Base-by-base conservation (phyloP, 2,797 vertebrate genomes). In the Sitta carolinensis region DNA sequence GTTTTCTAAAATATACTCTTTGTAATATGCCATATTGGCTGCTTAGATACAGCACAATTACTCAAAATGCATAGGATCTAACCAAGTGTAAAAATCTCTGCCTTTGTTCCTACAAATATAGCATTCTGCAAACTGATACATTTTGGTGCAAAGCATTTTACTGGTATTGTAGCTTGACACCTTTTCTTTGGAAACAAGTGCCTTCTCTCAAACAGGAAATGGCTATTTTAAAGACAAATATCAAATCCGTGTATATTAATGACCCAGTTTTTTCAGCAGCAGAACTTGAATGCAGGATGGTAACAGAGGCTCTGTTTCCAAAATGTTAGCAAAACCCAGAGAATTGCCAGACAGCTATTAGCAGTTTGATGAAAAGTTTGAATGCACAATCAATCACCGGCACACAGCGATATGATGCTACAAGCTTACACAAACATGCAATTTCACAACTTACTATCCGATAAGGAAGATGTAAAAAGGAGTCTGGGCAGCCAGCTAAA, bases 401-500 rank as follows among this genome's bases (percentile, higher is more conserved):
- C 77, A 93, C 66, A 50, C 34, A 90, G 91, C 85, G 91, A 90
- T 67, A 90, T 11, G 47, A 93, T 70, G 88, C 70, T 83, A 89
- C 70, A 84, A 91, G 57, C 36, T 87, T 83, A 95, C 68, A 96
- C 1, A 6, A 95, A 95, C 93, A 93, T 67, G 85, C 52, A 95
- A 77, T 97, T 96, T 91, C n/a, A 66, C 84, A 80, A 97, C 97
- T 97, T 97, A 97, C 97, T 98, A 99, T 98, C 98, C 98, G 98
- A 95, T 98, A 98, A 97, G 98, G 98, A 97, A 98, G 98, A 97
- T 98, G 98, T 94, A 99, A 97, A 97, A 98, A 99, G 97, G 98
- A 98, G 97, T 99, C 99, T 69, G 98, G 98, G 96, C 98, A 99
- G 93, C 98, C 98, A 73, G 98, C 98, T 97, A 99, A 98, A 97